These are phyloP conservation scores for Nasonia giraulti DNA, from an alignment of 1,140 invertebrate species.

Conservation along the genomic window DNA sequence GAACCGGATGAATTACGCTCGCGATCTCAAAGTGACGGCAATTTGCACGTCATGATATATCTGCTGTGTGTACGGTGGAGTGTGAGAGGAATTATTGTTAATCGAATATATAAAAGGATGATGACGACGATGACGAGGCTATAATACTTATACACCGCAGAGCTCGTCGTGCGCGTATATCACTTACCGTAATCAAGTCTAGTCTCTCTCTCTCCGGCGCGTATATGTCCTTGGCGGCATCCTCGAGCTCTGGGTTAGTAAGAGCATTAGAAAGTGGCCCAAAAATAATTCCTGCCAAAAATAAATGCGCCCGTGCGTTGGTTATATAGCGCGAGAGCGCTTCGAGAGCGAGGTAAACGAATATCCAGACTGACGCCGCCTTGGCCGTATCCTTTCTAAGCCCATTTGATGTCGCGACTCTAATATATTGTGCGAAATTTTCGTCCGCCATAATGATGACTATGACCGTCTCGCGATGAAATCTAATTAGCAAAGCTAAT, in stretches of 20 bases:
- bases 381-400: not conserved
- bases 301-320: constrained; percentile 14
- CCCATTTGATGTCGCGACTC: not conserved
- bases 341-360: not conserved
- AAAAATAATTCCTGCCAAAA: constrained; percentile 43
- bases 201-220: not conserved
- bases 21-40: not conserved
- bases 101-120: constrained; percentile 30
- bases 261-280: constrained; percentile 47
- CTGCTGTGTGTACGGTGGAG: not conserved
- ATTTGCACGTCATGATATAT: not conserved
- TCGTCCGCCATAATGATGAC: not conserved
- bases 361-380: not conserved
- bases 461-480: no score
- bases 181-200: constrained; percentile 10
- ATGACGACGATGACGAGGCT: constrained; percentile 13
- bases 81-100: not conserved
- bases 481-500: no score
- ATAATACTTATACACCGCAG: not conserved
- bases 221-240: constrained; percentile 39
- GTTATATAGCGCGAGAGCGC: not conserved
- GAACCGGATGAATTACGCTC: not conserved
- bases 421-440: not conserved
- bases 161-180: not conserved
- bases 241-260: constrained; percentile 14